Evolutionary conservation across 1,140 invertebrate species (phyloP).

Genomic region (Antheraea pernyi): DNA sequence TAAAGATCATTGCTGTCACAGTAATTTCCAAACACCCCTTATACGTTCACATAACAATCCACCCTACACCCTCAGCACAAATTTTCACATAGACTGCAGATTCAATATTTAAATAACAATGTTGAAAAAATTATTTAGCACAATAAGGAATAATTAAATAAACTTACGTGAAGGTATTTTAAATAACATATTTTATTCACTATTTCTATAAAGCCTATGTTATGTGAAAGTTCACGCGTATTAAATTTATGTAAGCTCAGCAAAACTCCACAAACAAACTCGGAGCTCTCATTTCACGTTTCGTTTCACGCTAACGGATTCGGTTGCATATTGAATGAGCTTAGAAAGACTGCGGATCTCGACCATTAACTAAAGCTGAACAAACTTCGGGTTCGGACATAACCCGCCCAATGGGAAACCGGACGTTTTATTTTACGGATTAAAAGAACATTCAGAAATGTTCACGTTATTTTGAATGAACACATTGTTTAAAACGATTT

Average conservation of each 20-base stretch:
- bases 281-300: conserved; percentile 11
- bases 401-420: not conserved
- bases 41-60: no score
- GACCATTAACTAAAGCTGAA: conserved; percentile 21
- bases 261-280: conserved; percentile 5
- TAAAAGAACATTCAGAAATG: not conserved
- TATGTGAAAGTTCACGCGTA: not conserved
- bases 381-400: conserved; percentile 18
- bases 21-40: no score
- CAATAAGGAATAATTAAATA: no score
- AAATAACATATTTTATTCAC: no score
- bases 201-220: no score
- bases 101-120: no score
- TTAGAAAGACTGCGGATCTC: conserved; percentile 16
- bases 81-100: no score
- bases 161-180: no score
- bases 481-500: no score
- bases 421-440: not conserved
- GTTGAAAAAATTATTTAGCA: no score
- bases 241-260: not conserved
- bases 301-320: conserved; percentile 8
- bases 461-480: not conserved
- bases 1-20: no score
- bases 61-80: no score
- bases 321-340: conserved; percentile 16